Base-by-base conservation (phyloP, 2,888 invertebrate species). In the Hermodice carunculata region DNA sequence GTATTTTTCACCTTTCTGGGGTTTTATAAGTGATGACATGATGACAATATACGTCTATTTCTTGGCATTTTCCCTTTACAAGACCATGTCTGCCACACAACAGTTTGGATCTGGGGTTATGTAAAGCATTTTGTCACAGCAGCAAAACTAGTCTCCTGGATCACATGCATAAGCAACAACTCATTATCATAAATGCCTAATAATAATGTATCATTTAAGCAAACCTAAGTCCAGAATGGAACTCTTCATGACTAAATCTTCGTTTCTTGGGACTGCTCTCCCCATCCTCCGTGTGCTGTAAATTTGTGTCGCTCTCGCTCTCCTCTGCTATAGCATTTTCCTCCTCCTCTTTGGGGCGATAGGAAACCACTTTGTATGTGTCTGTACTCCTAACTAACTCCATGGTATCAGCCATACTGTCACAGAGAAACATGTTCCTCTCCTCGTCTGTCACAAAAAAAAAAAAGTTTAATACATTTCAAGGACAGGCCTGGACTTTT, bases 171-270 rank as follows among this genome's bases (percentile, higher is more conserved):
- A n/a, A n/a, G n/a, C n/a, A n/a, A n/a, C n/a, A n/a, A n/a, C n/a
- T 8, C 14, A 46, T 32, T 32, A 2, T 24, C 24, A 37, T 31
- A 51, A 3, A 11, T 14, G 17, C 17, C 11, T 43, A 2, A 32
- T 28, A 2, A 37, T 8, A 48, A 37, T 14, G n/a, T 14, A 37
- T 14, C 11, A 37, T 37, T 14, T 5, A 53, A 22, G 28, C 59
- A 59, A 65, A 80, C 80, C 77, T 75, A 53, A 81, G 71, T 26
- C 71, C 69, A 37, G 74, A 73, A 67, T 82, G 81, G 61, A 81
- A 82, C 37, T 74, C 58, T 54, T 81, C 79, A 60, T 79, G 78
- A 67, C 79, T 79, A 31, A 79, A 61, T 51, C 75, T 74, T 24
- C 71, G 71, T 62, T 76, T 74, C 64, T 81, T 81, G 17, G 76